Conservation (phyloP, 2,888 invertebrate species). For the Scaeva pyrastri region DNA sequence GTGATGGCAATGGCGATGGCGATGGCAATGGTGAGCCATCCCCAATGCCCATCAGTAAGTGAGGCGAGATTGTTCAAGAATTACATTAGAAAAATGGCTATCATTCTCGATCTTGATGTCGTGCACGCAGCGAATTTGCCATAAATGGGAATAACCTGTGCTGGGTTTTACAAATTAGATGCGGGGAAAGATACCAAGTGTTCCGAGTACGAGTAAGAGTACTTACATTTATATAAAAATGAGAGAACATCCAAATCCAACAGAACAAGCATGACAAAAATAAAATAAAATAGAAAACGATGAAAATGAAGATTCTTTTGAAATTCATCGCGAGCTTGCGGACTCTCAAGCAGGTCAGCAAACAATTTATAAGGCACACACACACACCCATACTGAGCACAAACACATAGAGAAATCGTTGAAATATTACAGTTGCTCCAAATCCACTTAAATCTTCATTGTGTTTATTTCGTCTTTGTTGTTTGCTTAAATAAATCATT, state of each 20-base stretch:
- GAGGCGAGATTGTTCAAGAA: conserved; percentile 26
- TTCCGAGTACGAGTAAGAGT: too few species aligned
- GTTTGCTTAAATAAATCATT: conserved; percentile 38
- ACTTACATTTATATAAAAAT: not conserved
- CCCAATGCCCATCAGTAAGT: not conserved
- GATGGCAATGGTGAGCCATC: conserved; percentile 10
- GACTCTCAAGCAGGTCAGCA: conserved; percentile 63
- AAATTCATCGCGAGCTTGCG: conserved; percentile 44
- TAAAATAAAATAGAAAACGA: not conserved
- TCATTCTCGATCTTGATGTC: conserved; percentile 65
- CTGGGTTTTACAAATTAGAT: conserved; percentile 56
- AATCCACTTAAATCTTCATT: conserved; percentile 42
- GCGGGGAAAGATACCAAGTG: not conserved
- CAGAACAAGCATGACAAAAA: too few species aligned
- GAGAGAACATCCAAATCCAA: not conserved
- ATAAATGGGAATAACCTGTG: conserved; percentile 69
- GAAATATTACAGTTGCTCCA: conserved; percentile 64
- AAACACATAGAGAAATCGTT: not conserved
- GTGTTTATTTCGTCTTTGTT: conserved; percentile 25
- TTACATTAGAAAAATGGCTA: conserved; percentile 64
- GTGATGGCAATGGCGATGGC: too few species aligned
- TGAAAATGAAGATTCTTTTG: conserved; percentile 21
- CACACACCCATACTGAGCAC: conserved; percentile 37
- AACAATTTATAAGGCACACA: conserved; percentile 4
- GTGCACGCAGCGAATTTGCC: conserved; percentile 65